Percentiles rank a stretch among this genome's conserved stretches.
phyloP scores from a whole-genome alignment of 37 sponge, comb jelly and placozoan genomes.

The Beroe ovata region DNA sequence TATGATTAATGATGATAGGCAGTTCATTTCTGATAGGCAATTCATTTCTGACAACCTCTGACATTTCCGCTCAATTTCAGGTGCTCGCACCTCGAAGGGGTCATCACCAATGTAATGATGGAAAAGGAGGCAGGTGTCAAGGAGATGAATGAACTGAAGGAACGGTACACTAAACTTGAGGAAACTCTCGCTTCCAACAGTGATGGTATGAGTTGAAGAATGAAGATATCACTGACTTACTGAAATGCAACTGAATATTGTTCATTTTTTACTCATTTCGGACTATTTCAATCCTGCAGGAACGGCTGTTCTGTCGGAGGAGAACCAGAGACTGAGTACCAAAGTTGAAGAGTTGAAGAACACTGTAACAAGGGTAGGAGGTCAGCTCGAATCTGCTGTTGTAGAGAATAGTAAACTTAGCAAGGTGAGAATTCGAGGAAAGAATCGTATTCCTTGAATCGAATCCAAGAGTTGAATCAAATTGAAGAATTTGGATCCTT shows the following conservation, averaged over 20 bases:
- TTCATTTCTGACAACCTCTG: no score
- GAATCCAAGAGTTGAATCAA: no score
- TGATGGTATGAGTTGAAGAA: no score
- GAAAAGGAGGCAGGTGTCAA: neutral
- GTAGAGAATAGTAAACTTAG: neutral
- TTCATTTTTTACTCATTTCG: no score
- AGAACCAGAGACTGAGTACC: neutral
- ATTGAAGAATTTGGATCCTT: no score
- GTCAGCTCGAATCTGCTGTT: neutral
- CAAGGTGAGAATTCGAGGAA: no score
- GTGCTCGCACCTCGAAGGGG: slow-evolving; percentile 3
- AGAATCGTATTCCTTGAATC: no score
- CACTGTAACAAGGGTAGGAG: neutral
- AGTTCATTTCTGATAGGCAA: no score
- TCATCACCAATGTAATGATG: slow-evolving; percentile 19
- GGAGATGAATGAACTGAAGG: neutral
- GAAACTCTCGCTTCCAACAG: neutral
- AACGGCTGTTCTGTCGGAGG: neutral
- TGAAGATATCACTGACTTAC: neutral
- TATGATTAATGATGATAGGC: no score
- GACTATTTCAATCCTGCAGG: no score
- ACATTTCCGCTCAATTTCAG: no score
- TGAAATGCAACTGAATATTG: no score
- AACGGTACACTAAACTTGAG: slow-evolving; percentile 1
- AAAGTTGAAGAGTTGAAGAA: neutral